These are phyloP conservation scores for Galbula dea DNA, from an alignment of 2,113 vertebrate species.

Conservation along the genomic window DNA sequence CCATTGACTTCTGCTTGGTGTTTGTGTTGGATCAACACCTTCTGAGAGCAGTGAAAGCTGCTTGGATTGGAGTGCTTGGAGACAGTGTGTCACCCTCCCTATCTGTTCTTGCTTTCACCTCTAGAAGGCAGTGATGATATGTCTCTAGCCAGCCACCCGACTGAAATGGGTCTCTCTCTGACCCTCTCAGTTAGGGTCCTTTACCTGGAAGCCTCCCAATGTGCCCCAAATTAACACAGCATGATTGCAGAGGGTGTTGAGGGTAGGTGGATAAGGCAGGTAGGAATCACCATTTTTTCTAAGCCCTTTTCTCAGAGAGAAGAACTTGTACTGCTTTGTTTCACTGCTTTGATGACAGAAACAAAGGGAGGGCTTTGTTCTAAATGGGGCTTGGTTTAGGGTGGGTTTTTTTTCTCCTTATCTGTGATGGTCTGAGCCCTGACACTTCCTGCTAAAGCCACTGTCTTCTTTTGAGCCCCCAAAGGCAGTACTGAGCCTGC, in stretches of 20 bases:
- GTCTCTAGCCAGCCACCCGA: background rate
- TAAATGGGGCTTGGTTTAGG: background rate
- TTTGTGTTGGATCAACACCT: conserved; percentile 66
- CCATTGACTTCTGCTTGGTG: conserved; percentile 62
- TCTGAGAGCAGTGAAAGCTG: conserved; percentile 33
- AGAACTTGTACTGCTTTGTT: background rate
- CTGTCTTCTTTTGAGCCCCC: background rate
- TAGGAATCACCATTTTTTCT: background rate
- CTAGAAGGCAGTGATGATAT: conserved; percentile 60
- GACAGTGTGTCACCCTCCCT: conserved; percentile 42
- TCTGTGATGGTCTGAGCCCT: background rate
- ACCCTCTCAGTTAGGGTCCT: background rate
- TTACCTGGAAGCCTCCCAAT: background rate
- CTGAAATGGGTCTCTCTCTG: background rate
- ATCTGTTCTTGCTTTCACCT: conserved; percentile 56
- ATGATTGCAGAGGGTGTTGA: background rate
- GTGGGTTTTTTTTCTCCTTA: background rate
- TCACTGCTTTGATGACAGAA: background rate
- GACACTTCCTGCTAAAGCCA: background rate
- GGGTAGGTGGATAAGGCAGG: background rate
- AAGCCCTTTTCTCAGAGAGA: background rate
- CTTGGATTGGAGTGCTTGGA: conserved; percentile 35
- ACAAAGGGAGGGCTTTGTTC: background rate
- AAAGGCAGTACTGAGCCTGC: background rate
- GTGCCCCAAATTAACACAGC: background rate